Base-by-base conservation (phyloP, 1,140 invertebrate genomes). In the Zeugodacus cucurbitae region DNA sequence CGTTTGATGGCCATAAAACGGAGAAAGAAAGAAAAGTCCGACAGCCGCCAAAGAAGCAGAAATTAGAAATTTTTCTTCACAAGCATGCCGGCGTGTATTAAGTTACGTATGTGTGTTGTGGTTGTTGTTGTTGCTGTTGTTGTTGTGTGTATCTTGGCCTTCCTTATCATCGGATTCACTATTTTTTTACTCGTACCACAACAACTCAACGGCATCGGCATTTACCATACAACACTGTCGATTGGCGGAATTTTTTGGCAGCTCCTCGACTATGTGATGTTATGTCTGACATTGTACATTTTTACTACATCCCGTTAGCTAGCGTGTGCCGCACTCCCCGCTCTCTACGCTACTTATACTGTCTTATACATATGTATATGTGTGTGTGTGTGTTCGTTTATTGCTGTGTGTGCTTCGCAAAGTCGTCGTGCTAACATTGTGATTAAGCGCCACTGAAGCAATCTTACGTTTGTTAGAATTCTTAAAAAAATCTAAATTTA, bases 211-310 rank as follows among this genome's bases (percentile, higher is more conserved):
- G 22, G 74, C n/a, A 37, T 44, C 41, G 74, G 74, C 34, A 82
- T 82, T 87, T 87, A 64, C n/a, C 86, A 87, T 59, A 32, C 29
- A 87, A 57, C 57, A 87, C 86, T 87, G 86, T 87, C 59, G 86
- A 87, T 59, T 87, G 32, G 86, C 86, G 54, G 86, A 10, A 87
- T 87, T 87, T 87, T 87, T 87, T 87, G 86, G 86, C 86, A 87
- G 59, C 86, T 87, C 54, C 59, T 64, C 54, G 86, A 87, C n/a
- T 87, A 29, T 87, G 86, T 87, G 86, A 87, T 87, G 29, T 87
- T 87, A 87, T 87, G 86, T 87, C 59, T 29, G 74, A 82, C 41
- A 48, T n/a, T 41, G 37, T 74, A 82, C 74, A 82, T 82, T 82
- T 82, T 82, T 82, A 82, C 74, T 48, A 82, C 41, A 82, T 48